Percentiles rank a stretch among this genome's conserved stretches.
These are phyloP conservation scores for Meloidogyne floridensis DNA, from an alignment of 1,140 invertebrate genomes.

Conservation along the genomic window DNA sequence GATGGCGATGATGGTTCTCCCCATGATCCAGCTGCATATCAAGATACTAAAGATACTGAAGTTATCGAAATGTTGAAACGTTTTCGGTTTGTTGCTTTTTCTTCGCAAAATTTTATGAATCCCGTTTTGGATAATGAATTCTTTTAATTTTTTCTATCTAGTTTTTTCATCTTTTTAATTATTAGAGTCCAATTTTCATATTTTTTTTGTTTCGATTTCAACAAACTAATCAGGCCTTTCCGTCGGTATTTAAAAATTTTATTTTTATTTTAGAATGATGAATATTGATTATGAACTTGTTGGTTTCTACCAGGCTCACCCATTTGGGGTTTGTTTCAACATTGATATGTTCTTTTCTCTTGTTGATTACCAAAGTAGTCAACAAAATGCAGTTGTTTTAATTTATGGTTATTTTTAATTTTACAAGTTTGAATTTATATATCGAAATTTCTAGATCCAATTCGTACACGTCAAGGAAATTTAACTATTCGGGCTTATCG, in stretches of 20 bases:
- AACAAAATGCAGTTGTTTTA: conserved; percentile 96
- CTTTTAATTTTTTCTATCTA: no score
- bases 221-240: no score
- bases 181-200: no score
- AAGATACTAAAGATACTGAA: conserved; percentile 83
- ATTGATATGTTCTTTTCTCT: conserved; percentile 82
- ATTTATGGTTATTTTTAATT: conserved; percentile 78
- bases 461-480: conserved; percentile 93
- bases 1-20: conserved; percentile 37
- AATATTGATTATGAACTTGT: conserved; percentile 99
- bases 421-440: neutral
- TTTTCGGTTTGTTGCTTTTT: conserved; percentile 51
- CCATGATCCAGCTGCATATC: conserved; percentile 81
- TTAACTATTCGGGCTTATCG: conserved; percentile 91
- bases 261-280: conserved; percentile 80
- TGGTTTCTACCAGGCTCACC: conserved; percentile 94
- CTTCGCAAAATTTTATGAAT: neutral
- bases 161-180: no score
- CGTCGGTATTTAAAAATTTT: conserved; percentile 13
- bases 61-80: conserved; percentile 59
- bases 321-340: conserved; percentile 92
- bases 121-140: no score
- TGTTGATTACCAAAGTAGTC: conserved; percentile 95
- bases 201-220: no score
- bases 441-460: no score